These are phyloP conservation scores for Cuniculus paca DNA, from an alignment of 2,797 vertebrate species.

Conservation along the genomic window DNA sequence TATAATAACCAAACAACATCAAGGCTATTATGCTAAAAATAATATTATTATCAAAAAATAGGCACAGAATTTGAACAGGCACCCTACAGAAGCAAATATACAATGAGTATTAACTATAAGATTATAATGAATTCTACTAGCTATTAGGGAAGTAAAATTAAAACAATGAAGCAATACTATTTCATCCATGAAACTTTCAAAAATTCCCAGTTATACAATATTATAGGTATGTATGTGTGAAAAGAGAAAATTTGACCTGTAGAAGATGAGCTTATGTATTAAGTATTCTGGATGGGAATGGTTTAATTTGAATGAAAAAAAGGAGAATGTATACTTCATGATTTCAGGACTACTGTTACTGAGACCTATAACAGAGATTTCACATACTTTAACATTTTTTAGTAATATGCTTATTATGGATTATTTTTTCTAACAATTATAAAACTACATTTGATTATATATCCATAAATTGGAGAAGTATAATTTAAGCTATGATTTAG, in stretches of 20 bases:
- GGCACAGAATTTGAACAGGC: background rate
- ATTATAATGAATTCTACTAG: background rate
- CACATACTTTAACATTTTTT: background rate
- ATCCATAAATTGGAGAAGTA: background rate
- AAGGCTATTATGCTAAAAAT: background rate
- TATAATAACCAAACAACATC: background rate
- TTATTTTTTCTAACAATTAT: background rate
- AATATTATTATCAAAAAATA: slow-evolving; percentile 8
- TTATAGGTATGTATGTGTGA: background rate
- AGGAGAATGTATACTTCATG: background rate
- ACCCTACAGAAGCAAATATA: background rate
- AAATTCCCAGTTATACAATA: background rate
- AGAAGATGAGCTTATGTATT: background rate
- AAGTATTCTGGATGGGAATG: background rate
- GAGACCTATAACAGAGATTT: background rate
- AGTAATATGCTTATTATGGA: background rate
- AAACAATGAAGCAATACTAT: background rate
- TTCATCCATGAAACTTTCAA: background rate
- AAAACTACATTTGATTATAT: background rate
- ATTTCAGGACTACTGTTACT: background rate
- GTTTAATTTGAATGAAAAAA: background rate
- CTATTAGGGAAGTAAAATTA: background rate
- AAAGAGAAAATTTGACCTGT: background rate
- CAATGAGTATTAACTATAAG: background rate
- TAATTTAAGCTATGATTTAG: background rate